Evolutionary conservation across 2,797 vertebrate genomes (phyloP).

Genomic region (Eleutherodactylus coqui): DNA sequence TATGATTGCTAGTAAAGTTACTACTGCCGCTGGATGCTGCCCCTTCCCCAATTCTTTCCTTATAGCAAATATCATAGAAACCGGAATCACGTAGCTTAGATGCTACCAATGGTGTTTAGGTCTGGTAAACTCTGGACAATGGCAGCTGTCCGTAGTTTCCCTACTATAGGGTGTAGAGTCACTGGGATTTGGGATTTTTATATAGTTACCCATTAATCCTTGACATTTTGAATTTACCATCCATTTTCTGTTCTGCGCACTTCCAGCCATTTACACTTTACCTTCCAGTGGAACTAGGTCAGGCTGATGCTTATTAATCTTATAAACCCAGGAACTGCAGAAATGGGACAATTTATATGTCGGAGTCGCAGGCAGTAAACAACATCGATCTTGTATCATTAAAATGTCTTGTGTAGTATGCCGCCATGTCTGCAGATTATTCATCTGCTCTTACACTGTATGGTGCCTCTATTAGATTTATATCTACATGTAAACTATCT

Average conservation of each 20-base stretch:
- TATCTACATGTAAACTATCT: not conserved
- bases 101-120: not conserved
- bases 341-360: slow-evolving; percentile 39
- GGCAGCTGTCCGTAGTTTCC: not conserved
- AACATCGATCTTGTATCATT: slow-evolving; percentile 43
- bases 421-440: not conserved
- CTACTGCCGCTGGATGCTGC: not conserved
- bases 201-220: not conserved
- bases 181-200: not conserved
- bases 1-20: not conserved
- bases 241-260: not conserved
- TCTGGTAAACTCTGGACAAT: not conserved
- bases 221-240: not conserved
- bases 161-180: not conserved
- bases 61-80: not conserved
- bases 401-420: slow-evolving; percentile 12
- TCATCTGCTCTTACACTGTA: not conserved
- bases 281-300: slow-evolving; percentile 72
- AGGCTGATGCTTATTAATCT: slow-evolving; percentile 68
- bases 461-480: not conserved
- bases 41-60: not conserved
- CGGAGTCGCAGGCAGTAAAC: slow-evolving; percentile 25
- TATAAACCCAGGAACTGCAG: slow-evolving; percentile 59
- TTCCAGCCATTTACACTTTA: slow-evolving; percentile 63
- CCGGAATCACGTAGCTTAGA: not conserved